Conservation (phyloP, 1,140 invertebrate genomes). For the Anthonomus grandis region DNA sequence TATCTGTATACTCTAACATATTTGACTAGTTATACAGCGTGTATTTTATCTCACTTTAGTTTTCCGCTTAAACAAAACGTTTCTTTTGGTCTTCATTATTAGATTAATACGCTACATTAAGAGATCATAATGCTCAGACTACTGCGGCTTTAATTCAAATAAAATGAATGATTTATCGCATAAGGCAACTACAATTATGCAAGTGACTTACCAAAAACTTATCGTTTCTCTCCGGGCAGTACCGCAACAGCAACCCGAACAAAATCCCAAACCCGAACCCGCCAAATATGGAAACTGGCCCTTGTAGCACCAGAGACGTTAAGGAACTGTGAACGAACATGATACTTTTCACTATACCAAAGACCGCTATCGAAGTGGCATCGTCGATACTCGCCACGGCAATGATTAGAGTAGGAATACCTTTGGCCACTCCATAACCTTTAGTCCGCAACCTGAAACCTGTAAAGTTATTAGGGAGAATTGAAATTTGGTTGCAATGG, state of each 20-base stretch:
- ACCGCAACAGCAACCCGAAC: constrained; percentile 71
- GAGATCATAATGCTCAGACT: too few relatives aligned
- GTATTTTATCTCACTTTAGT: too few relatives aligned
- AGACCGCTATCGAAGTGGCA: constrained; percentile 86
- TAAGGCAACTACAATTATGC: too few relatives aligned
- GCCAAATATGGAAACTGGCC: constrained; percentile 72
- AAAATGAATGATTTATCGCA: too few relatives aligned
- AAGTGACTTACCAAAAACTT: constrained; percentile 67
- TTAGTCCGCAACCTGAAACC: constrained; percentile 63
- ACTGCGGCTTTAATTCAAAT: too few relatives aligned
- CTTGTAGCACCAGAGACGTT: constrained; percentile 64
- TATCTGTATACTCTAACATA: too few relatives aligned
- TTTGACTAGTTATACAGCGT: too few relatives aligned
- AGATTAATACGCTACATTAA: too few relatives aligned
- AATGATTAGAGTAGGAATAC: constrained; percentile 91
- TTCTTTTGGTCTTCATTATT: too few relatives aligned
- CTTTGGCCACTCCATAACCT: constrained; percentile 89
- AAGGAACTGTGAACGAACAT: constrained; percentile 74
- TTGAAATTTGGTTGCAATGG: neutral
- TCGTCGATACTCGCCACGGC: constrained; percentile 80
- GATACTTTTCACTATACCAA: constrained; percentile 79
- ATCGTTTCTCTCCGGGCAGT: constrained; percentile 73
- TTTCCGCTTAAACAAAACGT: too few relatives aligned
- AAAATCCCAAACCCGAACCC: constrained; percentile 72
- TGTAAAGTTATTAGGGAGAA: neutral